A percentile compares a stretch with the other conserved stretches of the same genome.
phyloP scores from a whole-genome alignment of 2,797 vertebrate species.

The Monodelphis domestica region DNA sequence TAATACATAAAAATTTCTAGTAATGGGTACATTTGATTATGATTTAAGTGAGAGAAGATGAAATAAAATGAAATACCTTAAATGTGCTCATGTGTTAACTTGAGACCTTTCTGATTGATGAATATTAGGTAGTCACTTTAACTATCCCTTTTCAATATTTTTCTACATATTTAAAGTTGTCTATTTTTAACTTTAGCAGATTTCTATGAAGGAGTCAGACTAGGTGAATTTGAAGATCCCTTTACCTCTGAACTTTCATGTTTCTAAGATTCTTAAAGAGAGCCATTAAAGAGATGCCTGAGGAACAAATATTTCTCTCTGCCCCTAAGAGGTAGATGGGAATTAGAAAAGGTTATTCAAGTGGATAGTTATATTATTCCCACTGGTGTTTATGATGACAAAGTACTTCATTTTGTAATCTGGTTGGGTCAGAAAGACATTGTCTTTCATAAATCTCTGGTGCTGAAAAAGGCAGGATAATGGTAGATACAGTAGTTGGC shows the following conservation, averaged over 20 bases:
- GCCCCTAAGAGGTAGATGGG: not conserved
- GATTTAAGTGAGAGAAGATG: not conserved
- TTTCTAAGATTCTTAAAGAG: not conserved
- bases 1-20: not conserved
- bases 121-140: not conserved
- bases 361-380: not conserved
- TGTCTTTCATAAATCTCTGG: not conserved
- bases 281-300: not conserved
- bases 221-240: not conserved
- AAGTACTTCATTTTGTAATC: not conserved
- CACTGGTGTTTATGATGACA: not conserved
- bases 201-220: not conserved
- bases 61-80: not conserved
- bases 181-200: not conserved
- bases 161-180: not conserved
- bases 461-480: not conserved
- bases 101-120: not conserved
- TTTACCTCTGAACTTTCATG: not conserved
- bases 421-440: not conserved
- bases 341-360: not conserved
- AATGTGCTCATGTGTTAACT: not conserved
- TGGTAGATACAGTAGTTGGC: not conserved
- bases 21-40: not conserved
- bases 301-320: not conserved
- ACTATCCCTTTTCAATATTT: not conserved